Evolutionary conservation across 1,140 invertebrate genomes (phyloP).

Genomic region (Lanistes nyassanus): DNA sequence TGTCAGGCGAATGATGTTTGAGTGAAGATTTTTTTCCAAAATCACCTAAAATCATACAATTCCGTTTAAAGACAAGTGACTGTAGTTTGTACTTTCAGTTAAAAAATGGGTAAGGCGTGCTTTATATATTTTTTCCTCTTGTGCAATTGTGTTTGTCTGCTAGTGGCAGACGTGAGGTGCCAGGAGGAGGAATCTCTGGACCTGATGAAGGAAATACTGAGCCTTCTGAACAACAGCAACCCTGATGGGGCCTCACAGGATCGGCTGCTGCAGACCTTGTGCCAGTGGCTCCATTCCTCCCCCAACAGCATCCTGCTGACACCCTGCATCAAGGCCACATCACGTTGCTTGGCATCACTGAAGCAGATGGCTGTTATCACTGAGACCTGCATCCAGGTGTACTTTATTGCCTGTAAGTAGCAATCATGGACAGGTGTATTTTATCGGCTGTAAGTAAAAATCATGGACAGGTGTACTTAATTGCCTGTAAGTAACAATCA

Average conservation of each 20-base stretch:
- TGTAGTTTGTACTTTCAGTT: too few species aligned
- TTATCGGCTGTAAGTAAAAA: background rate
- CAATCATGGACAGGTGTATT: background rate
- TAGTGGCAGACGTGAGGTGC: conserved; percentile 13
- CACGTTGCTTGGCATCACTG: conserved; percentile 57
- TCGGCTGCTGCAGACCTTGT: conserved; percentile 65
- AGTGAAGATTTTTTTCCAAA: too few species aligned
- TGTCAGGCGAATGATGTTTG: too few species aligned
- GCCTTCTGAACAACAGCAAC: conserved; percentile 65
- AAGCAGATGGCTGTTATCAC: conserved; percentile 56
- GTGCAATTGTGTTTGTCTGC: too few species aligned
- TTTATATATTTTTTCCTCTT: too few species aligned
- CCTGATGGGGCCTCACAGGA: conserved; percentile 67
- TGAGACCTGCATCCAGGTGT: conserved; percentile 59
- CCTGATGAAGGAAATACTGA: conserved; percentile 68
- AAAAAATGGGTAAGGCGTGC: too few species aligned
- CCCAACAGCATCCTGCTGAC: conserved; percentile 58
- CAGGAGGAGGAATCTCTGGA: conserved; percentile 70
- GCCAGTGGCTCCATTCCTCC: conserved; percentile 64
- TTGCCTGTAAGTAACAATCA: background rate
- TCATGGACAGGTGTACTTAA: background rate
- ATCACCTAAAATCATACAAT: too few species aligned
- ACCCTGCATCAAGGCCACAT: conserved; percentile 57
- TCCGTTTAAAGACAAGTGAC: too few species aligned
- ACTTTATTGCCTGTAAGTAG: conserved; percentile 56